Conservation (phyloP, 1,140 invertebrate genomes). For the Aphidius ervi region DNA sequence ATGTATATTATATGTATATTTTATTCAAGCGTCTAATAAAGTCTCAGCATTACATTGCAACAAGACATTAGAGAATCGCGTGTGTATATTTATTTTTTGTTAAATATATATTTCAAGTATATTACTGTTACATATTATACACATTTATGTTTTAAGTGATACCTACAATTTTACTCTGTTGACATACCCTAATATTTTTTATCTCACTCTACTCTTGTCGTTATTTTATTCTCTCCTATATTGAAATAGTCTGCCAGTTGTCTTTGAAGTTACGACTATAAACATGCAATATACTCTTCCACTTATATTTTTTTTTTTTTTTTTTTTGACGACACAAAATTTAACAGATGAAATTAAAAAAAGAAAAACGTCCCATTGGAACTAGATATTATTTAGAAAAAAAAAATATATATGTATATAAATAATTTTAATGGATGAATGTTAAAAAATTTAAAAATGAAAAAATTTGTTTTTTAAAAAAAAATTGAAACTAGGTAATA, state of each 20-base stretch:
- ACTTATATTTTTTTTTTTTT: constrained; percentile 18
- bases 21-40: constrained; percentile 17
- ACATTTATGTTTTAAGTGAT: no score
- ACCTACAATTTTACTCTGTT: constrained; percentile 7
- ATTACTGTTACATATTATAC: background rate
- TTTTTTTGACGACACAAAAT: background rate
- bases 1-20: background rate
- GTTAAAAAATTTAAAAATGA: constrained; percentile 13
- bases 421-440: background rate
- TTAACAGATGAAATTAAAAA: background rate
- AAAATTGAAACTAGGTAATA: constrained; percentile 33
- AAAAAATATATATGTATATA: background rate
- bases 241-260: constrained; percentile 15
- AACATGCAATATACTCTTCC: constrained; percentile 42
- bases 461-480: constrained; percentile 9
- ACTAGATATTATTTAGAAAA: constrained; percentile 1
- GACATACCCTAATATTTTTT: background rate
- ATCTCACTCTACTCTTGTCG: constrained; percentile 5
- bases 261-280: constrained; percentile 47
- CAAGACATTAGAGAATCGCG: constrained; percentile 19
- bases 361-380: constrained; percentile 24
- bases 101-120: background rate
- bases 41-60: constrained; percentile 19
- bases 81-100: constrained; percentile 10
- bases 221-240: constrained; percentile 5